Evolutionary conservation across 1,140 invertebrate species (phyloP).

Genomic region (Harpegnathos saltator): DNA sequence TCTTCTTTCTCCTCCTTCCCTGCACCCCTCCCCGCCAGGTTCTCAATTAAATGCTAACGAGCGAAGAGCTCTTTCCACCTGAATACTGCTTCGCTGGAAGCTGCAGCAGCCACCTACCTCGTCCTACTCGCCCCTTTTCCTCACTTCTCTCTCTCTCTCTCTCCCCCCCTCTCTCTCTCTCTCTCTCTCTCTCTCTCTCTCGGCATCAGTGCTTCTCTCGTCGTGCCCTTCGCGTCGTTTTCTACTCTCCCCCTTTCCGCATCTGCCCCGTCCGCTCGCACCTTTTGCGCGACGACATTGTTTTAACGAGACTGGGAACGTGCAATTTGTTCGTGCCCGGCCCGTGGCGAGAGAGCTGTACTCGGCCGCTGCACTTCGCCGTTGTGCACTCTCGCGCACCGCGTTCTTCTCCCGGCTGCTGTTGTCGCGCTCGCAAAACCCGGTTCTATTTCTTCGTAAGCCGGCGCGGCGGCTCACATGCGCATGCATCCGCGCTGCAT

Average conservation of each 20-base stretch:
- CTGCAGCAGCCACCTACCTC: constrained; percentile 71
- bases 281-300: constrained; percentile 73
- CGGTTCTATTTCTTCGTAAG: constrained; percentile 39
- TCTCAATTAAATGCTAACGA: constrained; percentile 82
- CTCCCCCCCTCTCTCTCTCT: too few relatives aligned
- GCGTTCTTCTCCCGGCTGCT: constrained; percentile 9
- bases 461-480: constrained; percentile 16
- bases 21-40: constrained; percentile 71
- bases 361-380: constrained; percentile 44
- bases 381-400: constrained; percentile 38
- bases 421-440: constrained; percentile 35
- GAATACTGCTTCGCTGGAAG: constrained; percentile 76
- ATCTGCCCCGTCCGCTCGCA: constrained; percentile 34
- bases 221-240: constrained; percentile 34
- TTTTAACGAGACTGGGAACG: constrained; percentile 79
- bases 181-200: too few relatives aligned
- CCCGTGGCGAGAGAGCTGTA: constrained; percentile 46
- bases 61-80: constrained; percentile 80
- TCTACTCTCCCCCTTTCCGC: constrained; percentile 26
- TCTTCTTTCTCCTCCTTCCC: background rate
- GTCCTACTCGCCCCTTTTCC: constrained; percentile 29
- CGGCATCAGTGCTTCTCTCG: constrained; percentile 33
- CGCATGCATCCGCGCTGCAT: constrained; percentile 41
- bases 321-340: constrained; percentile 75
- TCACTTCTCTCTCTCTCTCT: background rate